Evolutionary conservation across 1,140 invertebrate species (phyloP).

Genomic region (Halesus radiatus): DNA sequence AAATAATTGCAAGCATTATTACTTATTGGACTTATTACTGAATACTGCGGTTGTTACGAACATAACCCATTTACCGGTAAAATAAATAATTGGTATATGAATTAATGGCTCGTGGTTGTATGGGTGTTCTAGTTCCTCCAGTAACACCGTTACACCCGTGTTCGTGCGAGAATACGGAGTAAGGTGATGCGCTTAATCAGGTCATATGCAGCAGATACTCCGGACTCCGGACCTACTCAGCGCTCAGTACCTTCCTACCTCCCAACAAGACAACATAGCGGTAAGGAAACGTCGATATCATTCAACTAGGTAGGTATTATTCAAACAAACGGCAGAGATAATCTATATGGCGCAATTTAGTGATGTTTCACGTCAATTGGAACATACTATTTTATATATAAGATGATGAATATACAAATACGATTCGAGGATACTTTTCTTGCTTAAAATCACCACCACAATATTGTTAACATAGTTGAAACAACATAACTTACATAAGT

Average conservation of each 20-base stretch:
- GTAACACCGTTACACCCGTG: slow-evolving; percentile 5
- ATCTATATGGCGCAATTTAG: too few relatives aligned
- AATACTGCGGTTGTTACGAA: background rate
- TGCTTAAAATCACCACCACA: too few relatives aligned
- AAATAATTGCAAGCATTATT: too few relatives aligned
- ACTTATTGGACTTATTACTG: too few relatives aligned
- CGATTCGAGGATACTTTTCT: too few relatives aligned
- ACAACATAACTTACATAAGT: too few relatives aligned
- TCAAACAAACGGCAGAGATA: too few relatives aligned
- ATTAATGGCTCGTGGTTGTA: background rate
- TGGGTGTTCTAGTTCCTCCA: slow-evolving; percentile 1
- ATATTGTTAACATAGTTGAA: too few relatives aligned
- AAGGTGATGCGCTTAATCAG: slow-evolving; percentile 2
- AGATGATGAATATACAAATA: too few relatives aligned
- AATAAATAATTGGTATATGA: background rate
- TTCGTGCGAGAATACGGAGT: slow-evolving; percentile 13
- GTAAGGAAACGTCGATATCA: background rate
- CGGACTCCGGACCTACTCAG: background rate
- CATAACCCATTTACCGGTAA: background rate
- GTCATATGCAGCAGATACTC: background rate
- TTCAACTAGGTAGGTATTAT: too few relatives aligned
- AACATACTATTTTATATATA: too few relatives aligned
- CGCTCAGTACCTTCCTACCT: background rate
- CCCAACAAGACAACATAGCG: background rate
- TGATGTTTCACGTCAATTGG: too few relatives aligned